Conservation (phyloP, 2,113 vertebrate species). For the Geococcyx californianus region DNA sequence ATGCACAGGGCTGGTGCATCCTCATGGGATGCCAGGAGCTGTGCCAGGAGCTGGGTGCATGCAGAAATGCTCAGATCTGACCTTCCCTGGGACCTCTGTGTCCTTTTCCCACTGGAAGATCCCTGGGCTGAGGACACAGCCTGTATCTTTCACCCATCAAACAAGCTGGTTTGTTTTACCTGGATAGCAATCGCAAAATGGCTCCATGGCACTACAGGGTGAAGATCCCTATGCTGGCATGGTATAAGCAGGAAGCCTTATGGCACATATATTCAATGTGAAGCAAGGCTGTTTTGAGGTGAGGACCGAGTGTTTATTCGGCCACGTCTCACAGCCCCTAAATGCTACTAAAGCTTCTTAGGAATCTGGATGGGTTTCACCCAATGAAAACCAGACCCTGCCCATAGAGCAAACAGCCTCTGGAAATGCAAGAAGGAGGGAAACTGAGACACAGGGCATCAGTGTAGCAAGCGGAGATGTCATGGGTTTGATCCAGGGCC, state of each 20-base stretch:
- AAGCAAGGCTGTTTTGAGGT: not conserved
- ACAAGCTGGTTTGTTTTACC: not conserved
- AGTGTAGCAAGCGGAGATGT: rapidly evolving
- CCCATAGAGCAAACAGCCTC: not conserved
- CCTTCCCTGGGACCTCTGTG: not conserved
- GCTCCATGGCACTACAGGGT: rapidly evolving
- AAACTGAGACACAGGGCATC: not conserved
- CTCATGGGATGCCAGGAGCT: rapidly evolving
- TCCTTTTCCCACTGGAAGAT: not conserved
- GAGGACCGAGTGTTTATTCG: not conserved
- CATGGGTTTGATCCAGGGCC: not conserved
- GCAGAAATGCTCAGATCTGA: rapidly evolving
- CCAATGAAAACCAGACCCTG: not conserved
- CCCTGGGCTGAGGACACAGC: not conserved
- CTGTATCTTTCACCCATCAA: not conserved
- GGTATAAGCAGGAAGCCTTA: not conserved
- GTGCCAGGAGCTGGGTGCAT: rapidly evolving
- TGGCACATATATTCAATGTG: not conserved
- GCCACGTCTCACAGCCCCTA: not conserved
- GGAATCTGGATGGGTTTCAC: not conserved
- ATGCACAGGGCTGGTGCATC: rapidly evolving
- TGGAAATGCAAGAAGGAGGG: not conserved
- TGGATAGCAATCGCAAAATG: not conserved
- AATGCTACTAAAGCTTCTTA: not conserved
- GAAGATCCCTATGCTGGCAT: not conserved